Evolutionary conservation across 1,140 invertebrate genomes (phyloP).

Genomic region (Philopotamus ludificatus): DNA sequence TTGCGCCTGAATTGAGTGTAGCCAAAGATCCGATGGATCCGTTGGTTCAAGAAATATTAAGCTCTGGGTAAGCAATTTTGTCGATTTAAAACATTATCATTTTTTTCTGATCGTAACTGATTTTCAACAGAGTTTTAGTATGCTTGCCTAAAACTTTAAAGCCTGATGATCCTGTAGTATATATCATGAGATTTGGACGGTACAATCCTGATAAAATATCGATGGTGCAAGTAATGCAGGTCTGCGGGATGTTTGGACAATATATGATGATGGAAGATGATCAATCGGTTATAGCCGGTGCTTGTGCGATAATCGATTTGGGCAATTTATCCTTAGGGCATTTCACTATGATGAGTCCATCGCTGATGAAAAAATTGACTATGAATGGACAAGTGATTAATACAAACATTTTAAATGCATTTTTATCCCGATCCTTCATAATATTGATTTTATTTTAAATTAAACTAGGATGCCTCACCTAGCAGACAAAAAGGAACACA

Average conservation of each 20-base stretch:
- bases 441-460: not conserved
- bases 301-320: not conserved
- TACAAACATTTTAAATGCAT: not conserved
- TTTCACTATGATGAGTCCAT: not conserved
- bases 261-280: not conserved
- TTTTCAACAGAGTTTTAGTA: conserved; percentile 17
- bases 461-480: conserved; percentile 46
- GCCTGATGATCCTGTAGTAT: conserved; percentile 51
- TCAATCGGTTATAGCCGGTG: not conserved
- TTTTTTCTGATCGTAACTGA: not conserved
- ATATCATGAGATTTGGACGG: conserved; percentile 50
- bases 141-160: conserved; percentile 45
- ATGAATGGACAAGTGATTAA: not conserved
- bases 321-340: not conserved
- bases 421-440: not conserved
- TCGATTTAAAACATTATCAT: not conserved
- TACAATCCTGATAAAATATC: conserved; percentile 49
- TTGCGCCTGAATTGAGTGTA: conserved; percentile 47
- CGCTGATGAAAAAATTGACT: not conserved
- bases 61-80: conserved; percentile 43
- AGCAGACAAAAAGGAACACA: conserved; percentile 49
- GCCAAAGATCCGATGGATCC: conserved; percentile 49
- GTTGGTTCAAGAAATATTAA: conserved; percentile 51
- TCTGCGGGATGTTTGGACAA: conserved; percentile 37
- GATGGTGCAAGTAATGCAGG: conserved; percentile 47